A percentile compares a stretch with the other conserved stretches of the same genome.
phyloP scores from a whole-genome alignment of 2,113 vertebrate genomes.

The Mastomys coucha region DNA sequence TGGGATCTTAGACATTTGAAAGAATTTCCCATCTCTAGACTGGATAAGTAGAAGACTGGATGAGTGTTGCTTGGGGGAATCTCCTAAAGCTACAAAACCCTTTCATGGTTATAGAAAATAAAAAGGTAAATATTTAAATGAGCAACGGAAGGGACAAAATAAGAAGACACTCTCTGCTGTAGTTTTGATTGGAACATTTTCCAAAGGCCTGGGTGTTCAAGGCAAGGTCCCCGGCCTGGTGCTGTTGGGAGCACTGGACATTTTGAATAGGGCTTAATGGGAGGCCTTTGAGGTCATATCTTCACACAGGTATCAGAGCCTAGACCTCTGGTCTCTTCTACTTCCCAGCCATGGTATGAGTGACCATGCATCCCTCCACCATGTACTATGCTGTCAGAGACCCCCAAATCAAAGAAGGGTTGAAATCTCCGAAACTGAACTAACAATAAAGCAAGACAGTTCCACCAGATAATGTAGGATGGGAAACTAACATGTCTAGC shows the following conservation, averaged over 20 bases:
- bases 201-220: background rate
- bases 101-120: background rate
- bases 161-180: background rate
- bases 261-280: background rate
- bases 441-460: background rate
- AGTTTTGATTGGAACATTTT: background rate
- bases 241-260: background rate
- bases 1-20: background rate
- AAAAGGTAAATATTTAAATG: conserved; percentile 17
- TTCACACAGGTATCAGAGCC: background rate
- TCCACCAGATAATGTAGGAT: background rate
- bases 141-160: background rate
- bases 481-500: too few species aligned
- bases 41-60: background rate
- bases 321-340: background rate
- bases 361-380: background rate
- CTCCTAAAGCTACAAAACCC: background rate
- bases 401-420: background rate
- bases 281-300: background rate
- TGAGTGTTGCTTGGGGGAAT: background rate
- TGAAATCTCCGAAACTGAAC: background rate
- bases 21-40: background rate
- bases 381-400: background rate
- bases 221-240: background rate
- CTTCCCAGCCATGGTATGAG: background rate